Evolutionary conservation across 2,113 vertebrate species (phyloP), one percentile per base, ranked within the genome.

Genomic region (Bombycilla garrulus): DNA sequence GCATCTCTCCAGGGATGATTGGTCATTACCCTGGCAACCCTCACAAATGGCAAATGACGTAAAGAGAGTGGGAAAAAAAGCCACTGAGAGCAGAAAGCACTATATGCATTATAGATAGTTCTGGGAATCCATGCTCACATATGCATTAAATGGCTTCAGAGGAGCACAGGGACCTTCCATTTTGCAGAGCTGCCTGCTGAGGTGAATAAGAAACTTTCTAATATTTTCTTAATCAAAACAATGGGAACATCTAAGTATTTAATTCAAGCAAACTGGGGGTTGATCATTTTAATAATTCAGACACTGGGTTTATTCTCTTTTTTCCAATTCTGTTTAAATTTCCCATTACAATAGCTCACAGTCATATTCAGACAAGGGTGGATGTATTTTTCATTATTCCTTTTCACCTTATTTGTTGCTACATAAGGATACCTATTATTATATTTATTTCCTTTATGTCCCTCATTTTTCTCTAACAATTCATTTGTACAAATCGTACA

Each of bases 41-140:
- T 98, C 97, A 98, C 98, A 98, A 99, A 99, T 98, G 98, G 98
- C 98, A 98, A 97, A 97, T 99, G 98, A 99, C 98, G 97, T 99
- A 98, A 99, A 98, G 98, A 98, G 98, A 98, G 98, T 98, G 98
- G 98, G 98, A 98, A 98, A 98, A 77, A 98, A 98, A 98, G 97
- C 97, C 97, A 98, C 98, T 96, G 97, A 97, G 98, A 98, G 96
- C 97, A 95, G 86, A 97, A 98, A 97, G 98, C 96, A 95, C 95
- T 97, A 98, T 97, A 97, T 98, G 98, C 97, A 98, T 98, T 98
- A 98, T 98, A 98, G 97, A 98, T 98, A 97, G 98, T 98, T 97
- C 98, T 97, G 92, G 97, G 96, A 97, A 96, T 95, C 86, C 94
- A 79, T 77, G 94, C 97, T 98, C 97, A 81, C 86, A 94, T 85